Evolutionary conservation across 1,140 invertebrate species (phyloP).

Genomic region (Neodiprion pinetum): DNA sequence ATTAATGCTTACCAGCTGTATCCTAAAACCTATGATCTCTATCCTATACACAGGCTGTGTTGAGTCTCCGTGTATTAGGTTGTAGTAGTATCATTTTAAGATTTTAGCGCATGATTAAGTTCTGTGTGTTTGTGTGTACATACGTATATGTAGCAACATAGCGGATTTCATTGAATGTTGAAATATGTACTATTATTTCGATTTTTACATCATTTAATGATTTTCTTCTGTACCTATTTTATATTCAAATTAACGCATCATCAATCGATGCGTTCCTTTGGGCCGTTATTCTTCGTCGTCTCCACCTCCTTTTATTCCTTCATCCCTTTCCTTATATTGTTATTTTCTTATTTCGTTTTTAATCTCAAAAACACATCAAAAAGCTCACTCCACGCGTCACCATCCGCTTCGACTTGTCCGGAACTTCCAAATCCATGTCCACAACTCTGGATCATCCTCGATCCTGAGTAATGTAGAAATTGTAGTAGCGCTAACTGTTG

Average conservation of each 20-base stretch:
- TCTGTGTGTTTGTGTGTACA: constrained; percentile 22
- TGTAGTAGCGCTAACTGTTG: constrained; percentile 56
- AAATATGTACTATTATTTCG: constrained; percentile 16
- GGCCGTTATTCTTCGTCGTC: neutral
- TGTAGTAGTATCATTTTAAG: constrained; percentile 14
- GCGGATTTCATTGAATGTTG: constrained; percentile 38
- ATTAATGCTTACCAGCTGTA: constrained; percentile 58
- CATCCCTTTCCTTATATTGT: constrained; percentile 22
- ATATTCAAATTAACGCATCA: constrained; percentile 21
- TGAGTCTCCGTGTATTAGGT: constrained; percentile 35
- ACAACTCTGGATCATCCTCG: neutral
- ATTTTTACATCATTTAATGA: constrained; percentile 45
- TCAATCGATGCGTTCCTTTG: constrained; percentile 6
- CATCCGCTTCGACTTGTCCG: constrained; percentile 24
- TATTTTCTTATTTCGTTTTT: constrained; percentile 24
- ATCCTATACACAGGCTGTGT: constrained; percentile 46
- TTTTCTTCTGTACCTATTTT: constrained; percentile 42
- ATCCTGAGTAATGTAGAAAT: constrained; percentile 34
- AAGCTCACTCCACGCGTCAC: constrained; percentile 28
- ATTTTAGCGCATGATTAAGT: constrained; percentile 36
- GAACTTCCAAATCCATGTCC: neutral
- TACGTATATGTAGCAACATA: constrained; percentile 35
- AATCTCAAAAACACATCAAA: constrained; percentile 30
- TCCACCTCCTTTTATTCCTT: constrained; percentile 1
- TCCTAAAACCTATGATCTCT: constrained; percentile 50